Evolutionary conservation across 37 sponge, comb jelly and placozoan species (phyloP).

Genomic region (Dysidea cf. avara): DNA sequence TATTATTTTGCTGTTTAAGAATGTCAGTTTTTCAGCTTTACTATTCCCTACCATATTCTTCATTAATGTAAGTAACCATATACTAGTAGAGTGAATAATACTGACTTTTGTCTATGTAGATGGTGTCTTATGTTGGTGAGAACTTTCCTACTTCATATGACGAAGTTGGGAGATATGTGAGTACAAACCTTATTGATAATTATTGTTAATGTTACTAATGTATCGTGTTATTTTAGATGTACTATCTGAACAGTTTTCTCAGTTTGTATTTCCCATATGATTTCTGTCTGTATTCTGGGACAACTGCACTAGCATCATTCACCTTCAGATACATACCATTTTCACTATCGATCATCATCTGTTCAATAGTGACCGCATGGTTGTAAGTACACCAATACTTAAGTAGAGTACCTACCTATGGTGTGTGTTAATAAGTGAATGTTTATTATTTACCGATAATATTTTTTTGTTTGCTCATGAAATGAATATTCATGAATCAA

Average conservation of each 20-base stretch:
- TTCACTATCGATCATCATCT: slow-evolving; percentile 27
- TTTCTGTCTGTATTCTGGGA: slow-evolving; percentile 59
- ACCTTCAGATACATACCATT: slow-evolving; percentile 45
- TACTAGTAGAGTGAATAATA: not conserved
- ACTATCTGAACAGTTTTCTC: slow-evolving; percentile 47
- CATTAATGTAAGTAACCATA: not conserved
- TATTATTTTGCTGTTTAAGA: not conserved
- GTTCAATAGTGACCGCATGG: too few species aligned
- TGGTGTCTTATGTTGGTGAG: slow-evolving; percentile 27
- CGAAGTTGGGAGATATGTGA: slow-evolving; percentile 26
- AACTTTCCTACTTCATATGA: slow-evolving; percentile 44
- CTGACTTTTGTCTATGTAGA: not conserved
- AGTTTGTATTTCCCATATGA: slow-evolving; percentile 72
- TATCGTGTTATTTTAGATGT: slow-evolving; percentile 33
- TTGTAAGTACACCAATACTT: too few species aligned
- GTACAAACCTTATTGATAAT: not conserved
- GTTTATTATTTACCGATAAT: too few species aligned
- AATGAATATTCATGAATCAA: slow-evolving; percentile 23
- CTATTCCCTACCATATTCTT: not conserved
- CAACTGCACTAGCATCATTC: slow-evolving; percentile 48
- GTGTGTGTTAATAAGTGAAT: too few species aligned
- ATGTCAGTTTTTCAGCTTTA: not conserved
- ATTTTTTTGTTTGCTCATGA: slow-evolving; percentile 13
- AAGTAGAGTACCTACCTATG: too few species aligned
- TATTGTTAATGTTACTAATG: not conserved